Base-by-base conservation (phyloP, 1,140 invertebrate species). In the Drosophila gunungcola region DNA sequence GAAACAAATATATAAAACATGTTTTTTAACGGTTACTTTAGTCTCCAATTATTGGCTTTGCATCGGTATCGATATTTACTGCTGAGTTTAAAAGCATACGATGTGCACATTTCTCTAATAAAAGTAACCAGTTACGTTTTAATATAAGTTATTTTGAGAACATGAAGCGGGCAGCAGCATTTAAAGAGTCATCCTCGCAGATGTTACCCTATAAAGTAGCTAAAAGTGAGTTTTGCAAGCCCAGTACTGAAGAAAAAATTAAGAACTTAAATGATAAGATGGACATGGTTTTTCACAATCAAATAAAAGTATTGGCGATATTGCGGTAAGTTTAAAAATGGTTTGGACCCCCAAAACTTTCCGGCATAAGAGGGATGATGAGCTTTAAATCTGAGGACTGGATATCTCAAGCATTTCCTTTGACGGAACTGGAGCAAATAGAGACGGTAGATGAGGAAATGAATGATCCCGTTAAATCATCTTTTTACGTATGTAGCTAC, bases 281-380 rank as follows among this genome's bases (percentile, higher is more conserved):
- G 70, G 73, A 74, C 32, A 12, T 64, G 45, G 72, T 74, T 9
- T 27, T 74, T 0, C 12, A 16, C 1, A 74, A 74, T 21, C 72
- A 74, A 41, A 42, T 41, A 6, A 64, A 74, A 56, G 64, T 74
- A n/a, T 39, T 74, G 4, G n/a, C 5, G 0, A 39, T 64, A 7
- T n/a, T 74, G 11, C 39, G 60, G 39, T 63, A 64, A 25, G 3
- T 34, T 48, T 34, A 25, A 13, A 73, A 38, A 10, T 38, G 1
- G 9, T 21, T 0, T 9, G 34, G n/a, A 2, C 13, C 42, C 3
- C 11, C 39, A 39, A 36, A 1, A 46, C 3, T 11, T 16, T 11
- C 57, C 4, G 34, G 13, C 48, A 5, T 48, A 13, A 25, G 25
- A 11, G 4, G 7, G 9, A n/a, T 9, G 12, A 13, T 12, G 34